A percentile compares a stretch with the other conserved stretches of the same genome.
These are phyloP conservation scores for Epirrhoe alternata DNA, from an alignment of 2,888 invertebrate species.

Conservation along the genomic window DNA sequence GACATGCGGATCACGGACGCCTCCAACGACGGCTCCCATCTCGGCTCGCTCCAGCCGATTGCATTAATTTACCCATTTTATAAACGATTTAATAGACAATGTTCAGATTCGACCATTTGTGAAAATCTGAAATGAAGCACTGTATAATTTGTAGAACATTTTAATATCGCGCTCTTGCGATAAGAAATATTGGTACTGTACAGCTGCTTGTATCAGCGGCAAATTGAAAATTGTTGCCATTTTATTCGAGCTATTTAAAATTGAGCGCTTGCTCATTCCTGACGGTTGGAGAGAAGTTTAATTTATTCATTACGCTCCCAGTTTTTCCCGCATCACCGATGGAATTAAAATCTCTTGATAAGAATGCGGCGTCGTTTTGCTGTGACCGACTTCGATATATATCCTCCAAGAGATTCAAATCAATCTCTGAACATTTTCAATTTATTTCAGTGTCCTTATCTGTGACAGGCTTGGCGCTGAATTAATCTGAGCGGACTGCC, in stretches of 20 bases:
- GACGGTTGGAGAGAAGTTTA: conserved; percentile 56
- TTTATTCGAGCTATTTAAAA: conserved; percentile 56
- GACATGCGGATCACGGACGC: conserved; percentile 79
- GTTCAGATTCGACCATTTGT: conserved; percentile 70
- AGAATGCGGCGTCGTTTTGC: conserved; percentile 68
- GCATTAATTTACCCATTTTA: conserved; percentile 84
- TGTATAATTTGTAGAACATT: conserved; percentile 42
- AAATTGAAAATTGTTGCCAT: conserved; percentile 57
- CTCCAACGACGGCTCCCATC: conserved; percentile 81
- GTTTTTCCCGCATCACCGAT: conserved; percentile 56
- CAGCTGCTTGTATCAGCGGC: conserved; percentile 47
- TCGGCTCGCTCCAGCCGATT: conserved; percentile 78
- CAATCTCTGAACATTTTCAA: conserved; percentile 86
- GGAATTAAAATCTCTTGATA: conserved; percentile 57
- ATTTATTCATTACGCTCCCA: conserved; percentile 67
- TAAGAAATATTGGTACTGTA: conserved; percentile 45
- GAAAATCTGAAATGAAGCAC: conserved; percentile 52
- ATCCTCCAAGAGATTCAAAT: conserved; percentile 83
- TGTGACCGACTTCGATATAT: conserved; percentile 73
- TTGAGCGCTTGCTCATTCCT: conserved; percentile 58
- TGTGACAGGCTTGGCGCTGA: conserved; percentile 81
- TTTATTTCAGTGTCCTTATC: conserved; percentile 85
- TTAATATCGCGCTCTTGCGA: conserved; percentile 42
- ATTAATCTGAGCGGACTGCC: conserved; percentile 82
- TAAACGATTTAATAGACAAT: conserved; percentile 82